Percentiles rank a stretch among this genome's conserved stretches.
phyloP scores from a whole-genome alignment of 92 coral and sea anemone species.

The Parazoanthus atlanticus region DNA sequence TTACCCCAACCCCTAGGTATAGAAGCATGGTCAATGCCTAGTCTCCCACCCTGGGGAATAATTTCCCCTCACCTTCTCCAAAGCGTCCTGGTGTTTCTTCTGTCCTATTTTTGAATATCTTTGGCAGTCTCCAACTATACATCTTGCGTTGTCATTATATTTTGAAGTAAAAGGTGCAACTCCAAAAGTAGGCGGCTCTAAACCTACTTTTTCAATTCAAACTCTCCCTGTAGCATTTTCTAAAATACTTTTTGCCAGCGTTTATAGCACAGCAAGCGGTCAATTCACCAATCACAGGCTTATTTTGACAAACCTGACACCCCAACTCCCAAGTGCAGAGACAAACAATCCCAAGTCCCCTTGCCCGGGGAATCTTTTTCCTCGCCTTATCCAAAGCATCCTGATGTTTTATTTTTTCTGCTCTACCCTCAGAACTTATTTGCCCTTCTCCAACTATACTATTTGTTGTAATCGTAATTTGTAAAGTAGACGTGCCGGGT shows the following conservation, averaged over 20 bases:
- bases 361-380: background rate
- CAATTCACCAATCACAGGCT: too few relatives aligned
- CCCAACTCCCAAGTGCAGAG: background rate
- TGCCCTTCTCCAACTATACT: conserved; percentile 57
- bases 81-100: conserved; percentile 66
- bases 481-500: too few relatives aligned
- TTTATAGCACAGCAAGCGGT: too few relatives aligned
- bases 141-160: too few relatives aligned
- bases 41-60: background rate
- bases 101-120: conserved; percentile 68
- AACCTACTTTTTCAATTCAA: too few relatives aligned
- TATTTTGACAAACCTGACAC: too few relatives aligned
- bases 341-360: background rate
- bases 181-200: too few relatives aligned
- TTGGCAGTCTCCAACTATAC: conserved; percentile 56
- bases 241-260: too few relatives aligned
- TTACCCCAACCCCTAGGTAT: background rate
- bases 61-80: background rate
- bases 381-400: conserved; percentile 81
- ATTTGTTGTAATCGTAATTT: too few relatives aligned
- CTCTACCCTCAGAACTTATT: conserved; percentile 71
- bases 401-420: conserved; percentile 61
- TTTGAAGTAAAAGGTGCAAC: too few relatives aligned
- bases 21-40: background rate
- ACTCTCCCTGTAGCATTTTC: too few relatives aligned